Conservation (phyloP, 1,140 invertebrate species). For the Cydia amplana region DNA sequence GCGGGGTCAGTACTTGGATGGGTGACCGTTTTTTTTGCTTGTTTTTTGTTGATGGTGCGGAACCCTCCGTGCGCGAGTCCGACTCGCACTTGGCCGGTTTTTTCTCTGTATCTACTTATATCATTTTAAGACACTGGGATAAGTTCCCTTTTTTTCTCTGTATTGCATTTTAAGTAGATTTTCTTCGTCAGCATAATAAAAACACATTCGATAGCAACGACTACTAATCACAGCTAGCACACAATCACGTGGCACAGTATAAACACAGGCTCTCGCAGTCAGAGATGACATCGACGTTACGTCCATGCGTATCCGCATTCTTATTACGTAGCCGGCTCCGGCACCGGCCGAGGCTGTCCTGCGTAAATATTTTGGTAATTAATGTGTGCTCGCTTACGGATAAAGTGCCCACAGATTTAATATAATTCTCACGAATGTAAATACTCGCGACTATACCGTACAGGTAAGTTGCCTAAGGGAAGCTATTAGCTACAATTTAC, state of each 20-base stretch:
- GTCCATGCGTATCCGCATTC: conserved; percentile 71
- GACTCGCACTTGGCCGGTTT: too few relatives aligned
- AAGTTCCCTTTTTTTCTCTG: too few relatives aligned
- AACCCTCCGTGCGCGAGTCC: too few relatives aligned
- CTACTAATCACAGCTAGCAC: not conserved
- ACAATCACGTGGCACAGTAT: conserved; percentile 1
- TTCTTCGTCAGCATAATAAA: not conserved
- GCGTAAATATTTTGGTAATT: conserved; percentile 76
- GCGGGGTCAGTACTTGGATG: too few relatives aligned
- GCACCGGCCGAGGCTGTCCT: conserved; percentile 50
- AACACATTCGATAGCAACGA: not conserved
- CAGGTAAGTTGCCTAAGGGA: too few relatives aligned
- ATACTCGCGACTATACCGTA: too few relatives aligned
- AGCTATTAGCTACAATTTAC: too few relatives aligned
- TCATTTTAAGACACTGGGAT: too few relatives aligned
- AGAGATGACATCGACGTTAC: conserved; percentile 52
- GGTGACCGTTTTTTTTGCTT: too few relatives aligned
- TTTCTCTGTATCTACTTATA: too few relatives aligned
- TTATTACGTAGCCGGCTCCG: conserved; percentile 66
- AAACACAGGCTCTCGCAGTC: not conserved
- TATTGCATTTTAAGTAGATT: too few relatives aligned
- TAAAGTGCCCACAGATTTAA: conserved; percentile 1
- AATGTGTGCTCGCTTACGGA: conserved; percentile 58
- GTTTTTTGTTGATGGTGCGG: too few relatives aligned
- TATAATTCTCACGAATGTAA: not conserved